Conservation (phyloP, 2,888 invertebrate genomes). For the Eremobia ochroleuca region DNA sequence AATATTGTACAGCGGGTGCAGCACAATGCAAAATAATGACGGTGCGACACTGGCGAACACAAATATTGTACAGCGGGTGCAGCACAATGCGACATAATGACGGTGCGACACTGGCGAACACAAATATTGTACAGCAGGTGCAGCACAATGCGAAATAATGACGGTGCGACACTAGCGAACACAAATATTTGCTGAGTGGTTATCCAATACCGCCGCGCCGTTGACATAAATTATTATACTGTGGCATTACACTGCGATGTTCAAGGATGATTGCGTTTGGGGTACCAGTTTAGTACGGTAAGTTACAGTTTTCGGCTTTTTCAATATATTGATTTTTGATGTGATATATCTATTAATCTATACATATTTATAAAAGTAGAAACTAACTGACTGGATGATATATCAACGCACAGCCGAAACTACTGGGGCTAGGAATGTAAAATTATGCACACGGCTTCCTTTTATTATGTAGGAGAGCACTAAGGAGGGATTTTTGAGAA, state of each 20-base stretch:
- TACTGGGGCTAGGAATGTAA: too few relatives aligned
- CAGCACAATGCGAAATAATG: constrained; percentile 50
- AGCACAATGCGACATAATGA: constrained; percentile 50
- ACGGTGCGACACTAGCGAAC: constrained; percentile 26
- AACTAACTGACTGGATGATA: too few relatives aligned
- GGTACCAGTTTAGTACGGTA: background rate
- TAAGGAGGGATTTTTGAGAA: too few relatives aligned
- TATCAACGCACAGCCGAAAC: too few relatives aligned
- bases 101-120: constrained; percentile 23
- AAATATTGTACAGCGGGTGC: constrained; percentile 44
- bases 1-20: constrained; percentile 43
- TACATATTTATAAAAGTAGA: too few relatives aligned
- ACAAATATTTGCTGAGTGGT: constrained; percentile 53
- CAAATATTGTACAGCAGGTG: constrained; percentile 43
- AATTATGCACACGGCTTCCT: too few relatives aligned
- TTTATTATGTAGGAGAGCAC: too few relatives aligned
- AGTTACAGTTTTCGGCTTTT: background rate
- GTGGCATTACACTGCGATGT: constrained; percentile 2
- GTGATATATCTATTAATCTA: too few relatives aligned
- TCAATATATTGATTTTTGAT: background rate
- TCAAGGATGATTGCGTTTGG: constrained; percentile 21
- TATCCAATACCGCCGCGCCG: constrained; percentile 24
- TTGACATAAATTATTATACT: constrained; percentile 15
- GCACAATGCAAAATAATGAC: constrained; percentile 50
- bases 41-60: constrained; percentile 24